These are phyloP conservation scores for cat (Felis catus) DNA, from an alignment of 2,113 vertebrate genomes.

Conservation along the genomic window DNA sequence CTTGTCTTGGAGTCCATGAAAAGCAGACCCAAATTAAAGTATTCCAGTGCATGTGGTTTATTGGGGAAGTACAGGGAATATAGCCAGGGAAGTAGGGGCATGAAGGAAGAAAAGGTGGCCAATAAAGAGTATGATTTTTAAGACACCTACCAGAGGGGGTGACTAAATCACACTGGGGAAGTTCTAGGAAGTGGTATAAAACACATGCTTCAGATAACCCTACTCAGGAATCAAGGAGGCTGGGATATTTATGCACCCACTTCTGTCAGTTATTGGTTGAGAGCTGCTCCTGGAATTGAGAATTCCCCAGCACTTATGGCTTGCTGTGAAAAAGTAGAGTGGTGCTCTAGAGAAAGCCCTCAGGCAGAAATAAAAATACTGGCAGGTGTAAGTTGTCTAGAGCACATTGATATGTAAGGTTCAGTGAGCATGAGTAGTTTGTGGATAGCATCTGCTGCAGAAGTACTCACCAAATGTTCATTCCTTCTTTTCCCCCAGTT, in stretches of 20 bases:
- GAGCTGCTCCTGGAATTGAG: background rate
- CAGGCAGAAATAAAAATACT: background rate
- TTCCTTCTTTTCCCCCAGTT: background rate
- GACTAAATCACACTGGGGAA: background rate
- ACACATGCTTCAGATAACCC: background rate
- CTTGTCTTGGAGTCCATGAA: background rate
- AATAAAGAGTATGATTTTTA: background rate
- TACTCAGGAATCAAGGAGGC: background rate
- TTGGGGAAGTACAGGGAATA: background rate
- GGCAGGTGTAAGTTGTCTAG: background rate
- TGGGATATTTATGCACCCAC: background rate
- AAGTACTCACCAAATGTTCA: background rate
- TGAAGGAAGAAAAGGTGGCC: background rate
- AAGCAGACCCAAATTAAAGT: background rate
- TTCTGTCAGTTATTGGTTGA: constrained; percentile 11
- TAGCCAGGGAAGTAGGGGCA: background rate
- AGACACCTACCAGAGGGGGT: background rate
- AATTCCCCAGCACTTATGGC: background rate
- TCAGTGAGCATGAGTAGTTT: background rate
- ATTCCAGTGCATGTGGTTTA: background rate
- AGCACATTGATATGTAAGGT: background rate
- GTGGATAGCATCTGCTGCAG: background rate
- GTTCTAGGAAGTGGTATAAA: constrained; percentile 11
- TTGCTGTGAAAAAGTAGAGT: background rate
- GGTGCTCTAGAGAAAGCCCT: background rate